Percentiles rank a stretch among this genome's conserved stretches.
Evolutionary conservation across 1,140 invertebrate genomes (phyloP).

Genomic region (Cryptotermes secundus): DNA sequence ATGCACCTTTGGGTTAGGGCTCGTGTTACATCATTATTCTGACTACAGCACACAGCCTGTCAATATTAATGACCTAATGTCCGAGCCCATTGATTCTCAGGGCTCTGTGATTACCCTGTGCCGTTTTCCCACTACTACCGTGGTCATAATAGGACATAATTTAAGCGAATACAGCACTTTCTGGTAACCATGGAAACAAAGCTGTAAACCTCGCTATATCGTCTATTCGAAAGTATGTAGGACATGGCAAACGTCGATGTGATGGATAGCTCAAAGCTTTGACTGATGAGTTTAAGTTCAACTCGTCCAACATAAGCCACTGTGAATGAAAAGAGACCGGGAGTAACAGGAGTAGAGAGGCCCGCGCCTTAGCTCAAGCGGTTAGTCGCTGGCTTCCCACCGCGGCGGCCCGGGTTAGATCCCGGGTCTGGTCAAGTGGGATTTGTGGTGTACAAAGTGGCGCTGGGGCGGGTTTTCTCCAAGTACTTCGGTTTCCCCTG

Average conservation of each 20-base stretch:
- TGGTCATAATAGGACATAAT: background rate
- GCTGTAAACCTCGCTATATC: background rate
- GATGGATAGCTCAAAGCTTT: no score
- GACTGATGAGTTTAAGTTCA: no score
- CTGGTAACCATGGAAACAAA: background rate
- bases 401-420: no score
- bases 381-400: no score
- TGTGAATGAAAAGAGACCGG: no score
- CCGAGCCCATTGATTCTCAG: background rate
- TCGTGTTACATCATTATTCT: background rate
- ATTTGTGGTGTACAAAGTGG: no score
- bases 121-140: background rate
- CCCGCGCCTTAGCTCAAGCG: no score
- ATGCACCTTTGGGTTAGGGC: background rate
- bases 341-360: no score
- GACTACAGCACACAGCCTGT: background rate
- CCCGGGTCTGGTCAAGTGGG: no score
- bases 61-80: constrained; percentile 7
- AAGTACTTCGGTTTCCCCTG: no score
- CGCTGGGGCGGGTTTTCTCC: no score
- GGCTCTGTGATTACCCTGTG: background rate
- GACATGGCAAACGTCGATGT: background rate
- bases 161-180: background rate
- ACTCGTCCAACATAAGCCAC: no score
- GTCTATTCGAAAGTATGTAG: background rate